Conservation (phyloP, 2,888 invertebrate species). For the Plebejus melissa region DNA sequence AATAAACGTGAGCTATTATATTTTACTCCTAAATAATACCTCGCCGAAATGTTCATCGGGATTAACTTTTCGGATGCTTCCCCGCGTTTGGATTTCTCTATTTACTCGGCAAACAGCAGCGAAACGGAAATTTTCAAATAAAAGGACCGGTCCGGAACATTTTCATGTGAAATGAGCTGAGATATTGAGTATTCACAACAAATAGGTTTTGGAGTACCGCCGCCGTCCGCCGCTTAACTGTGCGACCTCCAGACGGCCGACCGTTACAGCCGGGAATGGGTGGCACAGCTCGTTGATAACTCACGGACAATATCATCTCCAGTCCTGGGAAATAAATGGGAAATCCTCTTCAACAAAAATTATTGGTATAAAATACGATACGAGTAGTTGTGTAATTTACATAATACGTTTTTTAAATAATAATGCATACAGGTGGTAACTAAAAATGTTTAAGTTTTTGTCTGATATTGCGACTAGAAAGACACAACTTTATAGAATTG, state of each 20-base stretch:
- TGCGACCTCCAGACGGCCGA: not conserved
- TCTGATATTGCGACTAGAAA: too few species aligned
- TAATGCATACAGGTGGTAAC: too few species aligned
- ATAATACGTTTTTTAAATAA: too few species aligned
- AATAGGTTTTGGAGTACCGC: not conserved
- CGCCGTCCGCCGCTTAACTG: not conserved
- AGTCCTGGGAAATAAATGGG: too few species aligned
- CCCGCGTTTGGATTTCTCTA: not conserved
- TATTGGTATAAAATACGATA: too few species aligned
- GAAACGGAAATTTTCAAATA: not conserved
- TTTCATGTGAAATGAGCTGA: conserved; percentile 11
- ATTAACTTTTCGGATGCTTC: not conserved
- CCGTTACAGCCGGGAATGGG: not conserved
- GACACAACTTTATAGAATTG: too few species aligned
- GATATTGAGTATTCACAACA: conserved; percentile 17
- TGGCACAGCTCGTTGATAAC: not conserved
- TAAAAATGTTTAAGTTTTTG: too few species aligned
- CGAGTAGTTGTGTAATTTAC: too few species aligned
- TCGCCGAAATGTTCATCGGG: not conserved
- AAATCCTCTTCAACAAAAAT: too few species aligned
- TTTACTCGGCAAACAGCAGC: not conserved
- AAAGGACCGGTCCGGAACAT: not conserved
- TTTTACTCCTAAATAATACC: not conserved
- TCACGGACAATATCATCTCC: not conserved
- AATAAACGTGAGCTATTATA: not conserved